A percentile compares a stretch with the other conserved stretches of the same genome.
These are phyloP conservation scores for Apomyelois bistriatella DNA, from an alignment of 2,888 invertebrate genomes.

Conservation along the genomic window DNA sequence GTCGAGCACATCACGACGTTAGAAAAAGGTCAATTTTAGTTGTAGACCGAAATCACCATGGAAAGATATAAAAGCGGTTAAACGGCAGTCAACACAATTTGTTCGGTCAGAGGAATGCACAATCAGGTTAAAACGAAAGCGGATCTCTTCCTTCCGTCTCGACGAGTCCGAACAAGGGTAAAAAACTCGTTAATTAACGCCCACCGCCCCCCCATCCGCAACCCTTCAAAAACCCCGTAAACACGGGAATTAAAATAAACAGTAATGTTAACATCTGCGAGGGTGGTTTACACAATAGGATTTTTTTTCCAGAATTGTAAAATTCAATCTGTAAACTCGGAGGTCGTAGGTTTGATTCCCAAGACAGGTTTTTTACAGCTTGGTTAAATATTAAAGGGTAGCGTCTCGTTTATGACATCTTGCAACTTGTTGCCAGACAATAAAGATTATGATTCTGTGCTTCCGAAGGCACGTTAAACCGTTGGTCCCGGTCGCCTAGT, in stretches of 20 bases:
- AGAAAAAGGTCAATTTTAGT: too few species aligned
- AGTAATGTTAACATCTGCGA: slow-evolving; percentile 14
- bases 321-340: too few species aligned
- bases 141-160: slow-evolving; percentile 7
- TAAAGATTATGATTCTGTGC: too few species aligned
- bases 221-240: slow-evolving; percentile 10
- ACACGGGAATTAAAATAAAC: slow-evolving; percentile 16
- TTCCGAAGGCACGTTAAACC: too few species aligned
- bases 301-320: background rate
- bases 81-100: slow-evolving; percentile 2
- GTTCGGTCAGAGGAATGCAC: slow-evolving; percentile 1
- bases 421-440: too few species aligned
- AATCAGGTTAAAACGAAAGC: slow-evolving; percentile 9
- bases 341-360: too few species aligned
- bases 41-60: too few species aligned
- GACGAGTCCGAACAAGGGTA: slow-evolving; percentile 17
- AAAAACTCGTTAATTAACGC: slow-evolving; percentile 28
- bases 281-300: background rate
- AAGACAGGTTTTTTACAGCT: too few species aligned
- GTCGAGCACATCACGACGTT: too few species aligned
- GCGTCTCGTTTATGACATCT: too few species aligned
- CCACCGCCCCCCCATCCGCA: slow-evolving; percentile 7
- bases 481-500: too few species aligned
- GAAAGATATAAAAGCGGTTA: background rate
- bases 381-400: too few species aligned